Percentiles rank a stretch among this genome's conserved stretches.
phyloP scores from a whole-genome alignment of 92 coral and sea anemone species.

The Palythoa grandiflora region DNA sequence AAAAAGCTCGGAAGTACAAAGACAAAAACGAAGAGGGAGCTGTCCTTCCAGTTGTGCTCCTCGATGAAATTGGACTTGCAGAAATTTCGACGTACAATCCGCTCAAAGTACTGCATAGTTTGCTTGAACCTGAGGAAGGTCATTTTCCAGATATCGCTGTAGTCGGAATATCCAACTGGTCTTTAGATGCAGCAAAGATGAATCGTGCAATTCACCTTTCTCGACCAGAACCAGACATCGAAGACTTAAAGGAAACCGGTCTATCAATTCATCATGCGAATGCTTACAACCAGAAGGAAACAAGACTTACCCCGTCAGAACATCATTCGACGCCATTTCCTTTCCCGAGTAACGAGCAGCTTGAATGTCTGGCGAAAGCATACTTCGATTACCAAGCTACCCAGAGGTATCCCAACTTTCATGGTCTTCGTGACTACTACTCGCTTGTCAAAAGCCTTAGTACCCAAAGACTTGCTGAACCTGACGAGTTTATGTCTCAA shows the following conservation, averaged over 20 bases:
- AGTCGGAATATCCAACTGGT: conserved; percentile 99
- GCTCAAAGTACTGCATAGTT: conserved; percentile 91
- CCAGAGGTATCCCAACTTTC: conserved; percentile 86
- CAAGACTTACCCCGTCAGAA: neutral
- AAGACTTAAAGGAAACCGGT: conserved; percentile 92
- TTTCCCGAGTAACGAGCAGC: conserved; percentile 56
- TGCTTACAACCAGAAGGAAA: neutral
- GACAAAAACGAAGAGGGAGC: conserved; percentile 75
- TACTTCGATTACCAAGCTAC: conserved; percentile 77
- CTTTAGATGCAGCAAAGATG: conserved; percentile 99
- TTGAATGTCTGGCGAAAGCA: conserved; percentile 85
- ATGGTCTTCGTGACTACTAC: conserved; percentile 98
- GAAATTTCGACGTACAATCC: conserved; percentile 97
- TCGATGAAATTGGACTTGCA: conserved; percentile 98
- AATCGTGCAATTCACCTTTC: conserved; percentile 98
- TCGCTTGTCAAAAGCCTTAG: conserved; percentile 92
- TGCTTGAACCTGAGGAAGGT: conserved; percentile 90
- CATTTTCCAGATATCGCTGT: conserved; percentile 95
- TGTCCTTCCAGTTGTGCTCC: conserved; percentile 94
- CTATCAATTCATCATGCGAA: conserved; percentile 79
- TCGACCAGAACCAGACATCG: conserved; percentile 92
- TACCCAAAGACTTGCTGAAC: neutral
- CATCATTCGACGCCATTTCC: neutral
- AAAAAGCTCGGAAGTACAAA: conserved; percentile 92
- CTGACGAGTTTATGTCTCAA: conserved; percentile 28